Evolutionary conservation across 2,888 invertebrate species (phyloP).

Genomic region (Caenorhabditis zanzibari): DNA sequence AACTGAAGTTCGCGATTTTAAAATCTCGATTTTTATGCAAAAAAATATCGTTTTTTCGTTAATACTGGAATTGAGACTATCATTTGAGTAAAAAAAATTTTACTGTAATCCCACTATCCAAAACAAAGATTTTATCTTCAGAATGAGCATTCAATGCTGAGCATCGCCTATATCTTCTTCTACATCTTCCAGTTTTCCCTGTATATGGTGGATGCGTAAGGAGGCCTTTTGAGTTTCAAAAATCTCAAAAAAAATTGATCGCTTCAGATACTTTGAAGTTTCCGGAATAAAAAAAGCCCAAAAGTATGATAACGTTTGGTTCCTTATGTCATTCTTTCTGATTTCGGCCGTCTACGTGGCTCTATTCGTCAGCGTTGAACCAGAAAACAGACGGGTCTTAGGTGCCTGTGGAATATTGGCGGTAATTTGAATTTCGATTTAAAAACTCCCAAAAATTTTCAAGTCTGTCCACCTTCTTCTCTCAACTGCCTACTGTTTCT

Average conservation of each 20-base stretch:
- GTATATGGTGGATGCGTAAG: neutral
- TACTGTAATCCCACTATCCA: too few relatives aligned
- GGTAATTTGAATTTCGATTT: neutral
- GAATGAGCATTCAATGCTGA: neutral
- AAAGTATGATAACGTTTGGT: neutral
- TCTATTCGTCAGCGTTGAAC: neutral
- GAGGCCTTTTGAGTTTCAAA: neutral
- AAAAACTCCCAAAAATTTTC: neutral
- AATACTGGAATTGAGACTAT: too few relatives aligned
- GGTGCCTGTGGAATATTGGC: slow-evolving; percentile 5
- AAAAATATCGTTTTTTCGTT: too few relatives aligned
- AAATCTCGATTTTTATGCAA: too few relatives aligned
- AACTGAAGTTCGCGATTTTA: too few relatives aligned
- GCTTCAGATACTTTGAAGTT: neutral
- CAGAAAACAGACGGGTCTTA: neutral
- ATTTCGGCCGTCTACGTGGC: neutral
- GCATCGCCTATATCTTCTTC: neutral
- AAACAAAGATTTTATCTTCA: neutral
- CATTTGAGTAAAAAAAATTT: too few relatives aligned
- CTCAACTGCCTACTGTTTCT: neutral
- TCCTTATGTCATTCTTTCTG: neutral
- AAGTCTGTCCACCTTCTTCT: neutral
- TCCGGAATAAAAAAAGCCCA: neutral
- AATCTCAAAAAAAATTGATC: neutral
- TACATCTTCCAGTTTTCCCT: neutral